Evolutionary conservation across 2,888 invertebrate species (phyloP).

Genomic region (Perizoma affinitatum): DNA sequence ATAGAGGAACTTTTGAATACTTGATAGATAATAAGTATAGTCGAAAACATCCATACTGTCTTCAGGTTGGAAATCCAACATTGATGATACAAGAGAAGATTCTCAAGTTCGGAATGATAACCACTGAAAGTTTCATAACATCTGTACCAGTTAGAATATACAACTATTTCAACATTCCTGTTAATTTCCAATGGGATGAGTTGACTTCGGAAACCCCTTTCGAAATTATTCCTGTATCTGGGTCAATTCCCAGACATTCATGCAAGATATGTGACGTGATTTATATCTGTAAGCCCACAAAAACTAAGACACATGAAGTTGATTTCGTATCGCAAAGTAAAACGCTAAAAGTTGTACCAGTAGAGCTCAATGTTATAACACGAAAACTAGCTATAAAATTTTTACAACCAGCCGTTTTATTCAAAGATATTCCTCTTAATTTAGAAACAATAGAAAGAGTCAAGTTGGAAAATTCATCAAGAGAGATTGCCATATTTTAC

Average conservation of each 20-base stretch:
- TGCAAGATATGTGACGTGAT: constrained; percentile 67
- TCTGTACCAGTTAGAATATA: constrained; percentile 66
- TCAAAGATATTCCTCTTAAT: constrained; percentile 74
- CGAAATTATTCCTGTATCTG: constrained; percentile 63
- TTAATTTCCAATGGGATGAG: constrained; percentile 64
- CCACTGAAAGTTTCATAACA: constrained; percentile 67
- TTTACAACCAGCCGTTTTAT: constrained; percentile 59
- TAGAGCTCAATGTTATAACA: constrained; percentile 67
- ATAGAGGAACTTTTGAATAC: constrained; percentile 60
- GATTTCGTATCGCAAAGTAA: constrained; percentile 55
- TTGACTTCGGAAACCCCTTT: constrained; percentile 64
- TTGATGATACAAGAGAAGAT: constrained; percentile 59
- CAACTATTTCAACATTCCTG: constrained; percentile 66
- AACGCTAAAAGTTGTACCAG: constrained; percentile 47
- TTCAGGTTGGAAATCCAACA: constrained; percentile 60
- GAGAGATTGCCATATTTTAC: constrained; percentile 76
- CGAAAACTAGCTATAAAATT: constrained; percentile 73
- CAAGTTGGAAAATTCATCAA: constrained; percentile 80
- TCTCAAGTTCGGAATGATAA: constrained; percentile 77
- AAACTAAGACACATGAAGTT: constrained; percentile 70
- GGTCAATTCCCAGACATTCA: constrained; percentile 59
- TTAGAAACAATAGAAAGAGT: constrained; percentile 70
- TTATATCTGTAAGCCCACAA: constrained; percentile 63
- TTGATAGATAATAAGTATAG: constrained; percentile 60
- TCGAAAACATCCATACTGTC: constrained; percentile 60